Base-by-base conservation (phyloP, 1,140 invertebrate genomes). In the Subanguina moxae region DNA sequence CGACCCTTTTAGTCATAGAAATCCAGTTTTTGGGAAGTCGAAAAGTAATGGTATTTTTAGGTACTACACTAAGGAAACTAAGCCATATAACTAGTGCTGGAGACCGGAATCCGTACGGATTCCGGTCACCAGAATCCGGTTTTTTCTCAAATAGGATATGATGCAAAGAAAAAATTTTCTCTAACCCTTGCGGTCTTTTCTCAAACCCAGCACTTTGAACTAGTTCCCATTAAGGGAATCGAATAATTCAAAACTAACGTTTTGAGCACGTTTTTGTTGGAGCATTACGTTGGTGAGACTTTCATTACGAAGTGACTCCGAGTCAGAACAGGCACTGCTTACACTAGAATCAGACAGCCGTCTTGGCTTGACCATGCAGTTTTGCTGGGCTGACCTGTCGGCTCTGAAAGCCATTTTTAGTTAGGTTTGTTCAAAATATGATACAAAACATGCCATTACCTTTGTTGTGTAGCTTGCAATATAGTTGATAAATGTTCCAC, bases 401-500 rank as follows among this genome's bases (percentile, higher is more conserved):
- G 48, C 3, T 15, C 48, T 52, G 48, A 21, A 52, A 52, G n/a
- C n/a, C n/a, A n/a, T n/a, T n/a, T n/a, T n/a, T n/a, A n/a, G n/a
- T n/a, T n/a, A n/a, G n/a, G n/a, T n/a, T n/a, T n/a, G n/a, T n/a
- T n/a, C n/a, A n/a, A n/a, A n/a, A n/a, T n/a, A n/a, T 64, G 21
- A 11, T 11, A 63, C 19, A 64, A 64, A 64, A 64, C 3, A 1
- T 63, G 8, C 17, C 3, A 64, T 21, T 70, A 77, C 76, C 76
- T 65, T 68, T 80, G 78, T 71, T 82, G 78, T 17, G 67, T 74
- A 19, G 68, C 57, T 62, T 80, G 78, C 13, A 80, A 62, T 56
- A 80, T 72, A 11, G 71, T 45, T 11, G 77, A 71, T 15, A 80
- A 56, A 57, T 80, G 78, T 43, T 80, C 78, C 17, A 80, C 78